Evolutionary conservation across 2,797 vertebrate genomes (phyloP).

Genomic region (Micrastur ruficollis): DNA sequence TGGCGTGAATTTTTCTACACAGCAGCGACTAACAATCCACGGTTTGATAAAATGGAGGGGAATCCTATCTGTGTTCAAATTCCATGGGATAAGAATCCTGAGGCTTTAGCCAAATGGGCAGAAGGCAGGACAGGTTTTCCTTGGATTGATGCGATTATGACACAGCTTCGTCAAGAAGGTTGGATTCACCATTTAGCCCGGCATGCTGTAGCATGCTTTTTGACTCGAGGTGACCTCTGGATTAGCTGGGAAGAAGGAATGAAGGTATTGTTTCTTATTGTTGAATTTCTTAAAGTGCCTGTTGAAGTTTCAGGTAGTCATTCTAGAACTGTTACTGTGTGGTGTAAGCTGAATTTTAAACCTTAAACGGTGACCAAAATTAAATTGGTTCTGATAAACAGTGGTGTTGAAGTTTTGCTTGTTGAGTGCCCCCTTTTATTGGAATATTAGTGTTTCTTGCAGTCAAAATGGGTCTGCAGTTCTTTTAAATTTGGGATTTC

Average conservation of each 20-base stretch:
- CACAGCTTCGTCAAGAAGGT: conserved; percentile 92
- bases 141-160: conserved; percentile 97
- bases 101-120: conserved; percentile 94
- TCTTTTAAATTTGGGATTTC: neutral
- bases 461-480: neutral
- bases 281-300: neutral
- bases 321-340: neutral
- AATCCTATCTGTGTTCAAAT: conserved; percentile 95
- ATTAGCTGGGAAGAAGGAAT: conserved; percentile 98
- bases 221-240: conserved; percentile 95
- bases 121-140: conserved; percentile 93
- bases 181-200: conserved; percentile 96
- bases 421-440: neutral
- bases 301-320: neutral
- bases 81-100: conserved; percentile 92
- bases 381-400: neutral
- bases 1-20: conserved; percentile 98
- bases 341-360: neutral
- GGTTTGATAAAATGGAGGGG: conserved; percentile 97
- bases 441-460: neutral
- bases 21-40: conserved; percentile 90
- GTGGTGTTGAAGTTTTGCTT: neutral
- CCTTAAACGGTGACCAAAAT: neutral
- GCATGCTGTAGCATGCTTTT: conserved; percentile 91
- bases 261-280: conserved; percentile 79